These are phyloP conservation scores for Poecilobothrus nobilitatus DNA, from an alignment of 2,888 invertebrate genomes.

Conservation along the genomic window DNA sequence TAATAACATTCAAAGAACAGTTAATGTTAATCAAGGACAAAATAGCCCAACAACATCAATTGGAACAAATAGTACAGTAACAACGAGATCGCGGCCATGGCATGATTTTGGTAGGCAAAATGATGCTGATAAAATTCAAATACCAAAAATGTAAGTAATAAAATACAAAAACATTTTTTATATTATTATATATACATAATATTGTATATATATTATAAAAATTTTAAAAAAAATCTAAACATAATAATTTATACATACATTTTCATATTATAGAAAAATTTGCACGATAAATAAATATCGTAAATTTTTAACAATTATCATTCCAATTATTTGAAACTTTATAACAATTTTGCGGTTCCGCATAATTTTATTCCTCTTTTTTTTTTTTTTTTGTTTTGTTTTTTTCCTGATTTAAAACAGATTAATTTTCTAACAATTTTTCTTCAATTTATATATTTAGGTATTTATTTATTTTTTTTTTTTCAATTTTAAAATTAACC, in stretches of 20 bases:
- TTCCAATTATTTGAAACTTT: neutral
- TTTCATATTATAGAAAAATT: neutral
- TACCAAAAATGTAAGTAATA: conserved; percentile 91
- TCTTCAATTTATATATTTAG: neutral
- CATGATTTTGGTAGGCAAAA: conserved; percentile 91
- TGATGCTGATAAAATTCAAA: conserved; percentile 93
- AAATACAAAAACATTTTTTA: too few relatives aligned
- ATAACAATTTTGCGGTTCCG: too few relatives aligned
- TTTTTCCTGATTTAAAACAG: neutral
- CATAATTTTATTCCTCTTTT: neutral
- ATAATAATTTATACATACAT: neutral
- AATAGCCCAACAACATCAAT: conserved; percentile 45
- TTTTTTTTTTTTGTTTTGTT: neutral
- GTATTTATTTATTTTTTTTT: neutral
- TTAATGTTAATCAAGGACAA: conserved; percentile 46
- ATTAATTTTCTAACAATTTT: neutral
- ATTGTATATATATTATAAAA: neutral
- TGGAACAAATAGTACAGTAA: conserved; percentile 48
- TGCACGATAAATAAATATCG: neutral
- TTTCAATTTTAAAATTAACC: conserved; percentile 1
- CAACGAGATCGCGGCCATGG: conserved; percentile 77
- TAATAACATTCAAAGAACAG: conserved; percentile 48
- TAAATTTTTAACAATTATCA: neutral
- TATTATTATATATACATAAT: neutral
- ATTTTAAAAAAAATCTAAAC: neutral